Conservation (phyloP, 2,888 invertebrate species). For the Drosophila pegasa region DNA sequence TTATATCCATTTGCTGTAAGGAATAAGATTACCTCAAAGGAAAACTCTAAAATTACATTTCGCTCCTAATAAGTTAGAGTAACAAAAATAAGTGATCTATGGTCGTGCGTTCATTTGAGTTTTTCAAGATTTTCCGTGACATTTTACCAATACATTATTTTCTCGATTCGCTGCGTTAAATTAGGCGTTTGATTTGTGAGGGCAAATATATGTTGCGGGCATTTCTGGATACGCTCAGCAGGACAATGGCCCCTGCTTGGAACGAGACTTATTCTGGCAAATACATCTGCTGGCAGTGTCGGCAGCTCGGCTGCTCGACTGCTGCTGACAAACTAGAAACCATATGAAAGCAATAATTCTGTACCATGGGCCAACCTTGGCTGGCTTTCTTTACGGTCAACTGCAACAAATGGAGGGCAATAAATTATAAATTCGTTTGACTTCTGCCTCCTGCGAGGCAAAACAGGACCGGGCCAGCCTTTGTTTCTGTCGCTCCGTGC, state of each 20-base stretch:
- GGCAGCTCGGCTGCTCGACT: constrained; percentile 5
- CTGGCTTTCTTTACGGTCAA: constrained; percentile 64
- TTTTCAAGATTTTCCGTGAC: constrained; percentile 3
- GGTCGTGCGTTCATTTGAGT: not conserved
- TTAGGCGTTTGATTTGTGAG: constrained; percentile 63
- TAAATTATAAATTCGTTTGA: constrained; percentile 81
- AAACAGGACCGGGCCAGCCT: constrained; percentile 31
- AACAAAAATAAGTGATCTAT: not conserved
- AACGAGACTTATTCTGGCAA: constrained; percentile 23
- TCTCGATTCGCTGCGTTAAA: constrained; percentile 52
- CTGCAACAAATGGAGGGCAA: constrained; percentile 72
- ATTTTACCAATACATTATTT: constrained; percentile 21
- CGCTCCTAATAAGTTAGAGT: not conserved
- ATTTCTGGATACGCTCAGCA: constrained; percentile 46
- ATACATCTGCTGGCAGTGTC: constrained; percentile 62
- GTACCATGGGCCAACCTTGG: constrained; percentile 31
- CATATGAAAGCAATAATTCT: constrained; percentile 79
- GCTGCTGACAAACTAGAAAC: constrained; percentile 69
- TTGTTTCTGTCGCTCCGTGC: constrained; percentile 32
- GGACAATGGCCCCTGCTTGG: constrained; percentile 32
- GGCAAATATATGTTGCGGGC: constrained; percentile 48
- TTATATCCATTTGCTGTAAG: not conserved
- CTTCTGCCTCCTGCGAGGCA: constrained; percentile 73
- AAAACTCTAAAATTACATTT: not conserved
- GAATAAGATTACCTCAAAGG: not conserved